phyloP scores from a whole-genome alignment of 2,113 vertebrate species.

The Pterocles orientalis region DNA sequence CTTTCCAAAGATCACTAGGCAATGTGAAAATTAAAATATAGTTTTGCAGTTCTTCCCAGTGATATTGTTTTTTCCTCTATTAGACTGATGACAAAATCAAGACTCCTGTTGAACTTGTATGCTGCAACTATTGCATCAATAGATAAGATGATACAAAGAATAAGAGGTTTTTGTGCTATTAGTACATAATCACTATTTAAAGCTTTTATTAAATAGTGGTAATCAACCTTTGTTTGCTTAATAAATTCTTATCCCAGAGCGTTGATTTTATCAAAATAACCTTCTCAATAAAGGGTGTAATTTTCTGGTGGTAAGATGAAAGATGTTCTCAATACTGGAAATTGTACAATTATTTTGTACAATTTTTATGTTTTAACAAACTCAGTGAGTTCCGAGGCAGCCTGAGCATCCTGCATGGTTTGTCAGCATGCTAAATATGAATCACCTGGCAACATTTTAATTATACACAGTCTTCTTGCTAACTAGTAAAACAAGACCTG shows the following conservation, averaged over 20 bases:
- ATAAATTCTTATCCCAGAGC: conserved; percentile 22
- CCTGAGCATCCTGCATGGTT: background rate
- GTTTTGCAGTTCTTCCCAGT: background rate
- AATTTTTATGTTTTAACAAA: background rate
- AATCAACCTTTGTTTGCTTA: conserved; percentile 26
- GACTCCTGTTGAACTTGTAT: background rate
- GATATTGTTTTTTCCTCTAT: background rate
- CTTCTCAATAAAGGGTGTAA: background rate
- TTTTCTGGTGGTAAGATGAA: conserved; percentile 16
- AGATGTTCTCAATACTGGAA: background rate
- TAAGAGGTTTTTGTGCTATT: background rate
- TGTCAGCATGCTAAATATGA: background rate
- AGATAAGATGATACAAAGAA: background rate
- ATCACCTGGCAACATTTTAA: background rate
- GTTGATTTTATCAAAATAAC: conserved; percentile 51
- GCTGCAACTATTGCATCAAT: background rate
- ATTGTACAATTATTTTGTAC: conserved; percentile 38
- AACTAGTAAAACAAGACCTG: background rate
- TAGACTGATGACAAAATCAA: background rate
- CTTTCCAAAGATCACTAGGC: background rate
- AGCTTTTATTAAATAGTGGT: conserved; percentile 15
- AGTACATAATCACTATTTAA: background rate
- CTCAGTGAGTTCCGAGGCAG: background rate
- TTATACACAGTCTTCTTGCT: background rate
- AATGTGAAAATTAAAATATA: background rate